Evolutionary conservation across 2,113 vertebrate species (phyloP).

Genomic region (Clupea harengus): DNA sequence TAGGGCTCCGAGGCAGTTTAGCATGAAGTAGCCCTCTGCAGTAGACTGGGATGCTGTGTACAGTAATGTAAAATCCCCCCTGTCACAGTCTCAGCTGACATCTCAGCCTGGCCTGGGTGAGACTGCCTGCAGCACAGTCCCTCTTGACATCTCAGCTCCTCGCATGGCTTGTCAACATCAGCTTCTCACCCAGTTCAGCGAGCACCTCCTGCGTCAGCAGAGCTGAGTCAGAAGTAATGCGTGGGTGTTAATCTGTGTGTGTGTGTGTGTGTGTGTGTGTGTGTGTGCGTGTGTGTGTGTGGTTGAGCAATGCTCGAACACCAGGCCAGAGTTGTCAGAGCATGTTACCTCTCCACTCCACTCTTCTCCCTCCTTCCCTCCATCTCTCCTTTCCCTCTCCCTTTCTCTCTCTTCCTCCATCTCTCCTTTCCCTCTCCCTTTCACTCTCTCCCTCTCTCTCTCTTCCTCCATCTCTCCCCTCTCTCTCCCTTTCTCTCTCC

Average conservation of each 20-base stretch:
- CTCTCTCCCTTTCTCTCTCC: no score
- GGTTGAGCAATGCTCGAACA: neutral
- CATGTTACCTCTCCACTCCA: neutral
- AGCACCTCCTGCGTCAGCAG: neutral
- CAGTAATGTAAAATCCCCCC: neutral
- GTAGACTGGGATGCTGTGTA: neutral
- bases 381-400: no score
- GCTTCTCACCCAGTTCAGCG: neutral
- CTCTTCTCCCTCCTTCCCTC: neutral
- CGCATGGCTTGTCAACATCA: neutral
- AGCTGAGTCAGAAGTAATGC: neutral
- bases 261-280: neutral
- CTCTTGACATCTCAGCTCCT: neutral
- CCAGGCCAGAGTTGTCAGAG: neutral
- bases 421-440: no score
- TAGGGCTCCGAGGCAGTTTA: neutral
- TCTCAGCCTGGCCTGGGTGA: neutral
- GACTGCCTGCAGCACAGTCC: no score
- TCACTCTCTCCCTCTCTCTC: no score
- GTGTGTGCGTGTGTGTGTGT: no score
- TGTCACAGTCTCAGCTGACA: neutral
- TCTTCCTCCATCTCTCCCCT: no score
- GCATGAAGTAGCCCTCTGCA: neutral
- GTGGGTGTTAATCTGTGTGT: conserved; percentile 10
- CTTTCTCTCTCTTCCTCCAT: no score